Conservation (phyloP, 2,888 invertebrate genomes). For the Apotomis betuletana region DNA sequence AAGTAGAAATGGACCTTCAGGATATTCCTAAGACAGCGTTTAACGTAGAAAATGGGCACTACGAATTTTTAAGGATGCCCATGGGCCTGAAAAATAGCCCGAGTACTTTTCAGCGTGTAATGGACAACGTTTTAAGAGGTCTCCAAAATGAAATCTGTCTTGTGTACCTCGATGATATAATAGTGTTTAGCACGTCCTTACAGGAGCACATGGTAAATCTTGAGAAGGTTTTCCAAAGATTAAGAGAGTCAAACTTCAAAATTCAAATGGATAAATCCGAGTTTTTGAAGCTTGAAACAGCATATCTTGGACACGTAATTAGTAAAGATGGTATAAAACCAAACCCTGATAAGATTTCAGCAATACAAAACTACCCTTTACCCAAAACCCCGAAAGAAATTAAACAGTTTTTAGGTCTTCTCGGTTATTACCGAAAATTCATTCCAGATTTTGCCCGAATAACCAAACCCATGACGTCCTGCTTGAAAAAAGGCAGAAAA, state of each 20-base stretch:
- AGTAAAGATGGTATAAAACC: not conserved
- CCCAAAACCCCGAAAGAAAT: not conserved
- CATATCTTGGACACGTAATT: not conserved
- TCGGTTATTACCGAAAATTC: too few species aligned
- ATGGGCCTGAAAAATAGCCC: conserved; percentile 3
- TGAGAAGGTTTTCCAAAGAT: not conserved
- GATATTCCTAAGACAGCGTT: not conserved
- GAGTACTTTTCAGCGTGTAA: not conserved
- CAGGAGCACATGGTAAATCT: not conserved
- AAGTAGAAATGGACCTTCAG: not conserved
- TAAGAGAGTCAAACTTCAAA: not conserved
- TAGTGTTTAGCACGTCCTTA: not conserved
- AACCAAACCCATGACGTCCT: not conserved
- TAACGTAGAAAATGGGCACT: not conserved
- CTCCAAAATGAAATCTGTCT: not conserved
- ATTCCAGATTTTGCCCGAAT: not conserved
- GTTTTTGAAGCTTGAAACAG: not conserved
- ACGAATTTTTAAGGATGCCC: not conserved
- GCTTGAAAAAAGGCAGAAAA: not conserved
- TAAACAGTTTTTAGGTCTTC: too few species aligned
- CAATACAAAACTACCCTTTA: not conserved
- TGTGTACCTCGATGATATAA: conserved; percentile 3
- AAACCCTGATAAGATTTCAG: not conserved
- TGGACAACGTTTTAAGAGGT: not conserved
- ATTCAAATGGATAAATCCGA: not conserved